Base-by-base conservation (phyloP, 2,113 vertebrate genomes). In the Hipposideros armiger region DNA sequence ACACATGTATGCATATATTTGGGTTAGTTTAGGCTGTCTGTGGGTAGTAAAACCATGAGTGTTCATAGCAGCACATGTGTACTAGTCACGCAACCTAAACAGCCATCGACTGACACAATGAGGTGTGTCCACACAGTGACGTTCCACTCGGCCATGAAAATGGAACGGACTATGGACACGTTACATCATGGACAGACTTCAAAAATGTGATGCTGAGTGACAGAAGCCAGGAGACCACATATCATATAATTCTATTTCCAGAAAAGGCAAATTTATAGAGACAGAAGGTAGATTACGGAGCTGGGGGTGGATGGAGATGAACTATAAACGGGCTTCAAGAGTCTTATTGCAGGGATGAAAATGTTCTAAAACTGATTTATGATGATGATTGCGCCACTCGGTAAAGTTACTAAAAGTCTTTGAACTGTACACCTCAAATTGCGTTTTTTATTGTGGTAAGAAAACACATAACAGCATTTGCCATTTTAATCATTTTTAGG, bases 351-450 rank as follows among this genome's bases (percentile, higher is more conserved):
- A 85, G n/a, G 52, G 54, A 64, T 42, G 69, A 56, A 85, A 56
- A 77, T 52, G 15, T 45, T 70, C 16, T 76, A 42, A 92, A 76
- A 87, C 5, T 69, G 67, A 69, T 42, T 40, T 74, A 56, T 76
- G 58, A 3, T 58, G 54, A 45, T 7, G 22, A 4, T 32, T 73
- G 54, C 20, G 69, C 7, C 50, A 30, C 14, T n/a, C 73, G 45
- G 66, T 91, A 47, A 87, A 92, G 40, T 90, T 86, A 85, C 52
- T 73, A 56, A 62, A 58, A 87, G 86, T 16, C n/a, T 16, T 50
- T 11, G 36, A 89, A 60, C 11, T 45, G 15, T 30, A 70, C 45
- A 56, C n/a, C 22, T 11, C 58, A 89, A 69, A 88, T 15, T 10
- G 28, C 58, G 9, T 80, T 66, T 36, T 56, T 28, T 45, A 15